Percentiles rank a stretch among this genome's conserved stretches.
Conservation (phyloP, 2,888 invertebrate species). For the Bellardia bayeri region DNA sequence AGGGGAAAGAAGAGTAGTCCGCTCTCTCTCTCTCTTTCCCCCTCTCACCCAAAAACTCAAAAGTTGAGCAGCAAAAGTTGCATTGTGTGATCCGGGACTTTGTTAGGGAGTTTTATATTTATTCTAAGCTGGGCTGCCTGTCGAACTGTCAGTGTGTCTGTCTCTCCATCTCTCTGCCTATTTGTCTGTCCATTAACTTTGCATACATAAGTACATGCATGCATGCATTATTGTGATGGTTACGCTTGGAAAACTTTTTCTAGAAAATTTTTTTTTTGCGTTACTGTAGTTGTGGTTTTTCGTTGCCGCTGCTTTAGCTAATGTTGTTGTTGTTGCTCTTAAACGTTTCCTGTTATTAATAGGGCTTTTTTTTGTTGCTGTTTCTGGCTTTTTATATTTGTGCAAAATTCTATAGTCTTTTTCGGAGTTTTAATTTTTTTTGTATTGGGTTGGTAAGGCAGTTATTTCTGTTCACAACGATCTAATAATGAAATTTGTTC, state of each 20-base stretch:
- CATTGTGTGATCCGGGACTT: too few species aligned
- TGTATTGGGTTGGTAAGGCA: background rate
- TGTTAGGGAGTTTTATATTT: background rate
- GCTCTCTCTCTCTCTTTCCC: too few species aligned
- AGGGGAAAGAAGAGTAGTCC: too few species aligned
- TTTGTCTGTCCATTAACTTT: constrained; percentile 15
- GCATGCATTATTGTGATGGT: constrained; percentile 48
- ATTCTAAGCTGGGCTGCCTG: background rate
- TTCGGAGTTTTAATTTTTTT: background rate
- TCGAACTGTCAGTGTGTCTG: background rate
- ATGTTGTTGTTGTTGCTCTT: constrained; percentile 59
- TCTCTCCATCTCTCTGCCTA: background rate
- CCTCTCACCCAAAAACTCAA: too few species aligned
- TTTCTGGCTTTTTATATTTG: constrained; percentile 16
- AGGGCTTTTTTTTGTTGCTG: constrained; percentile 52
- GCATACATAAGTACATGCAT: background rate
- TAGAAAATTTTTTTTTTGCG: constrained; percentile 21
- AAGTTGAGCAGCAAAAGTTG: too few species aligned
- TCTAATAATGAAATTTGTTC: too few species aligned
- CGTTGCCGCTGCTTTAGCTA: constrained; percentile 6
- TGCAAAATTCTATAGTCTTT: constrained; percentile 32
- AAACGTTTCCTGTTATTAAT: constrained; percentile 73
- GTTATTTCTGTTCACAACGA: background rate
- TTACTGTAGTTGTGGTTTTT: constrained; percentile 40
- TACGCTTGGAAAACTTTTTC: constrained; percentile 68